These are phyloP conservation scores for Stenolophus ochropezus DNA, from an alignment of 2,888 invertebrate species.

Conservation along the genomic window DNA sequence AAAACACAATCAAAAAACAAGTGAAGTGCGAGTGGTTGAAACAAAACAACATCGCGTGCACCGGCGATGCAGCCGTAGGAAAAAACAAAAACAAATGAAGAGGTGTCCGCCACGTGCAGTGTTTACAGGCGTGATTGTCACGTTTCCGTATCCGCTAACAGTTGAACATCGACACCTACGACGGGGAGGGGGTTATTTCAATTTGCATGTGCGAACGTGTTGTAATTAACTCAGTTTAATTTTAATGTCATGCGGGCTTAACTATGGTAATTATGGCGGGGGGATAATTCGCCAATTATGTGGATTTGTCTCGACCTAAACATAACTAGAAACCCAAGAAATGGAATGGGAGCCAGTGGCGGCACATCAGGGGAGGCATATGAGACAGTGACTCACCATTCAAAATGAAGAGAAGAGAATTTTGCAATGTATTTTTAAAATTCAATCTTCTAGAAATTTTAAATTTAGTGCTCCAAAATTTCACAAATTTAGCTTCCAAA, in stretches of 20 bases:
- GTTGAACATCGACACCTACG: not conserved
- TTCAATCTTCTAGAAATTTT: no score
- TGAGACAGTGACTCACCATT: no score
- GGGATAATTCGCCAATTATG: constrained; percentile 12
- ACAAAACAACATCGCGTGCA: constrained; percentile 36
- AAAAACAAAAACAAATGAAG: constrained; percentile 40
- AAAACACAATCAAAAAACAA: constrained; percentile 37
- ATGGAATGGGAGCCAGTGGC: no score
- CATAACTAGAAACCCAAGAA: no score
- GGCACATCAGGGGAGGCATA: no score
- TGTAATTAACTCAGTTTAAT: constrained; percentile 31
- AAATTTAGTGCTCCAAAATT: no score
- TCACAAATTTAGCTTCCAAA: no score
- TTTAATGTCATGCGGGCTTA: constrained; percentile 23
- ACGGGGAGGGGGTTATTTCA: not conserved
- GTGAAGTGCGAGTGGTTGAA: not conserved
- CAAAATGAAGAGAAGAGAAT: no score
- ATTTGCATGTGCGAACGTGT: constrained; percentile 39
- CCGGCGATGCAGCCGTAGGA: constrained; percentile 24
- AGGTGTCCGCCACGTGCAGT: constrained; percentile 30
- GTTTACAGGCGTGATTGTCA: constrained; percentile 36
- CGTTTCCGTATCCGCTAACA: constrained; percentile 8
- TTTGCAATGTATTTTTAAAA: no score
- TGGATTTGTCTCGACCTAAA: constrained; percentile 13
- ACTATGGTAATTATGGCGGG: not conserved